These are phyloP conservation scores for Pachycephus smyrnensis DNA, from an alignment of 2,888 invertebrate genomes.

Conservation along the genomic window DNA sequence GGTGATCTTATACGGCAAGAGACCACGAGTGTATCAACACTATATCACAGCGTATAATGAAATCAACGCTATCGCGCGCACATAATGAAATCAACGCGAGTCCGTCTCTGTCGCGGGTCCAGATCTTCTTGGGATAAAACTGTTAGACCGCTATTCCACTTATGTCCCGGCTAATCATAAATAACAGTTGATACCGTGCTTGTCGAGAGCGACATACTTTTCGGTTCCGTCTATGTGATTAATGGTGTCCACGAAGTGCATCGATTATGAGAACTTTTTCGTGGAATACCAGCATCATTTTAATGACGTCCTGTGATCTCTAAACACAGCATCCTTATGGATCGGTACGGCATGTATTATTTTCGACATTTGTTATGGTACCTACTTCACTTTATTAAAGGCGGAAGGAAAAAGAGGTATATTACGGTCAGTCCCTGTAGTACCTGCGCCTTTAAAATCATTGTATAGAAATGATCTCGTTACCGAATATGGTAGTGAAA, in stretches of 20 bases:
- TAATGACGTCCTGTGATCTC: neutral
- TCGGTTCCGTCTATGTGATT: neutral
- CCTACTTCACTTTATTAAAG: neutral
- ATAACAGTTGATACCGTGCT: neutral
- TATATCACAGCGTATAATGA: slow-evolving; percentile 4
- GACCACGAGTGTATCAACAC: slow-evolving; percentile 1
- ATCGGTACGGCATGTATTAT: neutral
- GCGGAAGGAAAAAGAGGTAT: neutral
- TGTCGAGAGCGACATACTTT: neutral
- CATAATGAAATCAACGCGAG: slow-evolving; percentile 9
- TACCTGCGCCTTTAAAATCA: neutral
- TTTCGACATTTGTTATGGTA: neutral
- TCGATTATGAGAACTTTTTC: neutral
- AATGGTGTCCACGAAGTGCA: neutral
- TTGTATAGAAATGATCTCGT: neutral
- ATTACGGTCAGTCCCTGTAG: neutral
- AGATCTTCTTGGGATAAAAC: slow-evolving; percentile 1
- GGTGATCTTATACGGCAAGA: neutral
- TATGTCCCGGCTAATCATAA: neutral
- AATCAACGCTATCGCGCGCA: slow-evolving; percentile 8
- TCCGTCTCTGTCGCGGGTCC: neutral
- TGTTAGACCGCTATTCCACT: neutral
- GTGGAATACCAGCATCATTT: neutral
- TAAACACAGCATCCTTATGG: neutral
- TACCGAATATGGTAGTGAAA: slow-evolving; percentile 3